Conservation (phyloP, 2,888 invertebrate species). For the Crocallis elinguaria region DNA sequence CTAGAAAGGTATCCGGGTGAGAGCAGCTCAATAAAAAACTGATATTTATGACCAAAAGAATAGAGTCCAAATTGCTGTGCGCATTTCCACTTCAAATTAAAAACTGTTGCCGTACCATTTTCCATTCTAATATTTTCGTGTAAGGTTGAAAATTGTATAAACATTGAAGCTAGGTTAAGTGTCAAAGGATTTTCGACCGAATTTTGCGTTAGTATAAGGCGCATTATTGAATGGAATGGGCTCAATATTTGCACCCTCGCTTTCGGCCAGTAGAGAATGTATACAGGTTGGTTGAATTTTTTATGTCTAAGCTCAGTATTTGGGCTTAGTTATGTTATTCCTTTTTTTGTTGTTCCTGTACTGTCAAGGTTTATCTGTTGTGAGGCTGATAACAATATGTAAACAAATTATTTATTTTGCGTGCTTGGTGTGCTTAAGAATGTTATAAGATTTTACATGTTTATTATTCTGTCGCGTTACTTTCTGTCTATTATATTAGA, state of each 20-base stretch:
- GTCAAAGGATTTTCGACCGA: slow-evolving; percentile 22
- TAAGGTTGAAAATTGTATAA: slow-evolving; percentile 3
- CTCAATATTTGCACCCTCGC: slow-evolving; percentile 20
- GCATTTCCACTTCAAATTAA: slow-evolving; percentile 27
- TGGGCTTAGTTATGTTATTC: slow-evolving; percentile 36
- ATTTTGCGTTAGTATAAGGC: slow-evolving; percentile 30
- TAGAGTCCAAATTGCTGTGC: slow-evolving; percentile 25
- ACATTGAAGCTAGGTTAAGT: not conserved
- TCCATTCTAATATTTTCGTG: not conserved
- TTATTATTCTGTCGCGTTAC: too few relatives aligned
- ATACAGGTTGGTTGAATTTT: slow-evolving; percentile 48
- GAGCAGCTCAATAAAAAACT: slow-evolving; percentile 27
- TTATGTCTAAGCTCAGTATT: slow-evolving; percentile 41
- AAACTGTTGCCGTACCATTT: slow-evolving; percentile 3
- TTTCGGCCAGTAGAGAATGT: slow-evolving; percentile 7
- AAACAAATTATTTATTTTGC: slow-evolving; percentile 17
- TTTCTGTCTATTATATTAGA: too few relatives aligned
- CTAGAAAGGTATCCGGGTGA: slow-evolving; percentile 18
- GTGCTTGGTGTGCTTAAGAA: slow-evolving; percentile 1
- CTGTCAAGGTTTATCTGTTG: slow-evolving; percentile 28
- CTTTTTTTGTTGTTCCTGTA: slow-evolving; percentile 28
- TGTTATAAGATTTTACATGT: not conserved
- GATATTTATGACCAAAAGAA: slow-evolving; percentile 18
- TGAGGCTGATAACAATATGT: slow-evolving; percentile 2
- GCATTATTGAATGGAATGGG: slow-evolving; percentile 23